Percentiles rank a stretch among this genome's conserved stretches.
Evolutionary conservation across 2,113 vertebrate genomes (phyloP).

Genomic region (Chloroceryle aenea): DNA sequence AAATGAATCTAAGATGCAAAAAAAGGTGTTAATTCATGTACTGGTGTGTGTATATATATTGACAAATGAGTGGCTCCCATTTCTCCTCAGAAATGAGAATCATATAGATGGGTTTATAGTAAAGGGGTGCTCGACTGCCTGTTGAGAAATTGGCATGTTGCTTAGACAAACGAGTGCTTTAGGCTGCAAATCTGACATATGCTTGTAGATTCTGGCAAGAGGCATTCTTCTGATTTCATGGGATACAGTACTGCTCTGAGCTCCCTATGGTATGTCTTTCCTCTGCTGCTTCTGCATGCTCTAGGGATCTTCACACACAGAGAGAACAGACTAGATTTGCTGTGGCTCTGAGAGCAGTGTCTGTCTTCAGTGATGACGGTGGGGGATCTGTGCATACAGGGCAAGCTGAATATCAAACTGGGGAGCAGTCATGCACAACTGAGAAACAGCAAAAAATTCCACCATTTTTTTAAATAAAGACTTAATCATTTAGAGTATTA

Average conservation of each 20-base stretch:
- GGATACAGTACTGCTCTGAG: not conserved
- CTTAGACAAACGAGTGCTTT: slow-evolving; percentile 34
- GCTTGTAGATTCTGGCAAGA: slow-evolving; percentile 11
- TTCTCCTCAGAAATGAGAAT: not conserved
- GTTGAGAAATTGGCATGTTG: not conserved
- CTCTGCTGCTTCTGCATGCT: slow-evolving; percentile 10
- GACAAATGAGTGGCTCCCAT: not conserved
- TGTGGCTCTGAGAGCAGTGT: slow-evolving; percentile 12
- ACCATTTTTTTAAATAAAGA: not conserved
- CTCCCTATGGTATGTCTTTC: not conserved
- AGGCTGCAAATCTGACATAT: slow-evolving; percentile 3
- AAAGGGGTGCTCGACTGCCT: not conserved
- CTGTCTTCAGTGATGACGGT: slow-evolving; percentile 3
- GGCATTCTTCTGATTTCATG: not conserved
- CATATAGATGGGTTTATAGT: not conserved
- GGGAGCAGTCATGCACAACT: slow-evolving; percentile 3
- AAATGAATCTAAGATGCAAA: not conserved
- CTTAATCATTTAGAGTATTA: not conserved
- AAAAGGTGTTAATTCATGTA: not conserved
- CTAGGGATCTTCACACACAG: not conserved
- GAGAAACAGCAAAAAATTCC: not conserved
- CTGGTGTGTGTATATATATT: not conserved
- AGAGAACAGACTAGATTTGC: not conserved
- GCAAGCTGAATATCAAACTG: slow-evolving; percentile 19
- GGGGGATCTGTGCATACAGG: not conserved